phyloP scores from a whole-genome alignment of 37 sponge, comb jelly and placozoan species.

The Haliclona indistincta region DNA sequence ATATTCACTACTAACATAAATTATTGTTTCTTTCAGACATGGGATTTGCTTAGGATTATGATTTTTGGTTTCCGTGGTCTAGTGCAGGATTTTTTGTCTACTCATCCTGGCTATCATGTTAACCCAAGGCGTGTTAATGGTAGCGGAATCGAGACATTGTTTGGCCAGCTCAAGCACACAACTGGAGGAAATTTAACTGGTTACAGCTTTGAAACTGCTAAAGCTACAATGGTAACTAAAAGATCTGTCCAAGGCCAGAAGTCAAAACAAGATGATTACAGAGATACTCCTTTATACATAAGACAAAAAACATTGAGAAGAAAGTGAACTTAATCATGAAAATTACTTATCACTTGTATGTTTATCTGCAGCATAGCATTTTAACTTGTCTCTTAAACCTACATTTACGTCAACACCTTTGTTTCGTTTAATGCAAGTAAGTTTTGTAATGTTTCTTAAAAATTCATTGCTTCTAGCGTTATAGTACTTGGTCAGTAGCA shows the following conservation, averaged over 20 bases:
- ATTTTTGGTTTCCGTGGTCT: constrained; percentile 9
- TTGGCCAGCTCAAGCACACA: constrained; percentile 6
- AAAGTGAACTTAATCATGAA: too few species aligned
- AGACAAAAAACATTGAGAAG: too few species aligned
- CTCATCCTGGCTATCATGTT: constrained; percentile 8
- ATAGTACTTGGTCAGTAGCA: too few species aligned
- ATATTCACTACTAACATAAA: too few species aligned
- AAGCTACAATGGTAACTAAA: constrained; percentile 10
- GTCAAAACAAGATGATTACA: neutral
- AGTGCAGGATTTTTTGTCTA: neutral
- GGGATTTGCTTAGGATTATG: constrained; percentile 8
- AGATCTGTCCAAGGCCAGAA: neutral
- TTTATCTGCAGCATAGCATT: too few species aligned
- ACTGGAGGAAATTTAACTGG: constrained; percentile 20
- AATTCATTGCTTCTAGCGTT: too few species aligned
- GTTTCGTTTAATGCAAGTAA: too few species aligned
- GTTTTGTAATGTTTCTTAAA: too few species aligned
- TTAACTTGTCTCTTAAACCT: too few species aligned
- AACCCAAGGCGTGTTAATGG: neutral
- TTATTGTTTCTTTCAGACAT: neutral
- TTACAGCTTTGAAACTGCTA: constrained; percentile 11
- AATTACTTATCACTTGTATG: too few species aligned
- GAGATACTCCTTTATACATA: constrained; percentile 4
- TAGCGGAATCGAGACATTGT: constrained; percentile 3
- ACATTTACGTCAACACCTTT: too few species aligned